Evolutionary conservation across 2,888 invertebrate species (phyloP), one percentile per base, ranked within the genome.

Genomic region (Cosmopolites sordidus): DNA sequence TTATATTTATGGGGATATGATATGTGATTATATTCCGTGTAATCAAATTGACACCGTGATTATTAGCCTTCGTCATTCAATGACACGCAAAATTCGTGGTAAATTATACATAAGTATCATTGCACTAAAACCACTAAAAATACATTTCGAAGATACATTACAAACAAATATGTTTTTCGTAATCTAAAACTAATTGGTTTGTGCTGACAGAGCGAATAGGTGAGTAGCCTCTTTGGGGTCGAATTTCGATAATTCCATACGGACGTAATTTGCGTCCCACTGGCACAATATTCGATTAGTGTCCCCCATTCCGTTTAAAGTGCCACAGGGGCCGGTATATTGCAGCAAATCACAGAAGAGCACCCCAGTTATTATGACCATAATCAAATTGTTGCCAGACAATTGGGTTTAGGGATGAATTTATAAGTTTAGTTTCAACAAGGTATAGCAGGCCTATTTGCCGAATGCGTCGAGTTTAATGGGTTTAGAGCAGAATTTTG

Each of bases 211-310:
- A 16, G 29, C 43, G 11, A 15, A 17, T 43, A 16, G 2, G 11
- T 29, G 29, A 43, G 27, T 29, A 14, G 12, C n/a, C 44, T 17
- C 44, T 33, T 33, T 6, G 9, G 30, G 2, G 44, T 14, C 16
- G 30, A 48, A 42, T 42, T 29, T n/a, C 30, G 16, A 30, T 42
- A 22, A 22, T 8, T 17, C 18, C 42, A 29, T 48, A 42, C 16
- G 33, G 48, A 42, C 16, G 30, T 43, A 43, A 49, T 43, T 49
- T 37, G 18, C 14, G 22, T 43, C 43, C 43, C 43, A 39, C 29
- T 16, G 40, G 47, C 17, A 37, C 37, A 37, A 37, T 45, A 30
- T 45, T 45, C 37, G 18, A 45, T 37, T 45, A 45, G 1, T 5
- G 37, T 30, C 45, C 33, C 37, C 45, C 33, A 17, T 16, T 33